Evolutionary conservation across 2,113 vertebrate genomes (phyloP).

Genomic region (Seriola dumerili): DNA sequence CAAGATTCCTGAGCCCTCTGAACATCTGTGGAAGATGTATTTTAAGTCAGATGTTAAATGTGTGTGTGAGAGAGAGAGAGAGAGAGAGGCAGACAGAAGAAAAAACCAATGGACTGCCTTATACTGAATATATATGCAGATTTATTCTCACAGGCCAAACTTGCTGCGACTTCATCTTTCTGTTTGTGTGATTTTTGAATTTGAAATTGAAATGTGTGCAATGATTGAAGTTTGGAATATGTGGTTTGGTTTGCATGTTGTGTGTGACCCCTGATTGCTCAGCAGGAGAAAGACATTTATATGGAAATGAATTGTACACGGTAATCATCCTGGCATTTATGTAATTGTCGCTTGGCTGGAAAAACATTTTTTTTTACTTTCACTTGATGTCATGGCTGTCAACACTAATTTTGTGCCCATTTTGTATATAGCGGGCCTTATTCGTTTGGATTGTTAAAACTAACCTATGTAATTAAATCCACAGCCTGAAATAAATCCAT

Average conservation of each 20-base stretch:
- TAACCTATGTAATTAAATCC: slow-evolving; percentile 1
- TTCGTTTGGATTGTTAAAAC: background rate
- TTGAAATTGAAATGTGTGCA: slow-evolving; percentile 28
- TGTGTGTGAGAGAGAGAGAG: too few relatives aligned
- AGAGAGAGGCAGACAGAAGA: too few relatives aligned
- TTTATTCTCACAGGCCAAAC: background rate
- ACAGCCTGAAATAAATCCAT: background rate
- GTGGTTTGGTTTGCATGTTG: background rate
- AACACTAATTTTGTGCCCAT: background rate
- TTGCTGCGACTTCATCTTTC: slow-evolving; percentile 15
- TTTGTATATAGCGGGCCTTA: background rate
- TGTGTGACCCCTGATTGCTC: slow-evolving; percentile 3
- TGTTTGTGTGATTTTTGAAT: slow-evolving; percentile 23
- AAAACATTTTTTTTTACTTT: slow-evolving; percentile 31
- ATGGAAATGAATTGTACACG: slow-evolving; percentile 52
- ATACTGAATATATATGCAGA: background rate
- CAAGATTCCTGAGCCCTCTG: too few relatives aligned
- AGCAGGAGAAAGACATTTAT: slow-evolving; percentile 46
- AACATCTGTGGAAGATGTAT: too few relatives aligned
- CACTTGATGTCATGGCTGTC: slow-evolving; percentile 27
- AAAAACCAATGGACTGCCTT: too few relatives aligned
- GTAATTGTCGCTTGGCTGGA: slow-evolving; percentile 26
- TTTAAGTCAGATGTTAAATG: too few relatives aligned
- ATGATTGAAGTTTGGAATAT: slow-evolving; percentile 28
- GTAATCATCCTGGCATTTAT: slow-evolving; percentile 41